A percentile compares a stretch with the other conserved stretches of the same genome.
phyloP scores from a whole-genome alignment of 2,797 vertebrate species.

The Atherinosoma microstoma region DNA sequence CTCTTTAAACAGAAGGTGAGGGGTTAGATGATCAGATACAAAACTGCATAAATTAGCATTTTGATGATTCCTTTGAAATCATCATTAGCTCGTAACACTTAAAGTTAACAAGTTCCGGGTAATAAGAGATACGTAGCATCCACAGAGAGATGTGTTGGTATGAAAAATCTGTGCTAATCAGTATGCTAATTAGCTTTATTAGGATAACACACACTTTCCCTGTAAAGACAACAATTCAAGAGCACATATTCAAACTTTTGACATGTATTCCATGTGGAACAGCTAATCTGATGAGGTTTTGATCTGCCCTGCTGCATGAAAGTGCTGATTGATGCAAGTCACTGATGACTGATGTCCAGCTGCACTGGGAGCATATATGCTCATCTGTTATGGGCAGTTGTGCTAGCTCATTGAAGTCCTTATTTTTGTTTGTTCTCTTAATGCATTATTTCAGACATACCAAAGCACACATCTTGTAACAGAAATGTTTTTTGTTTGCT shows the following conservation, averaged over 20 bases:
- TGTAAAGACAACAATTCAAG: background rate
- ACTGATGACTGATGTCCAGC: background rate
- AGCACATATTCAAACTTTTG: background rate
- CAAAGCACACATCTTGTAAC: background rate
- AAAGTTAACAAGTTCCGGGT: conserved; percentile 1
- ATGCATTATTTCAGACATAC: background rate
- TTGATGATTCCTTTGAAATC: background rate
- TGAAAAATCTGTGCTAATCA: background rate
- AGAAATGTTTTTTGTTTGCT: background rate
- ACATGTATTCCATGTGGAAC: background rate
- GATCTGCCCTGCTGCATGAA: background rate
- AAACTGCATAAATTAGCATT: conserved; percentile 1
- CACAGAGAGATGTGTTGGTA: background rate
- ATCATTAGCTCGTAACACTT: background rate
- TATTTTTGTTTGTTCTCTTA: background rate
- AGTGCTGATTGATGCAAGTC: conserved; percentile 1
- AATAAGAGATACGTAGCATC: background rate
- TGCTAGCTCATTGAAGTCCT: background rate
- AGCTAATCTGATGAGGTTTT: conserved; percentile 4
- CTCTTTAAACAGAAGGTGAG: background rate
- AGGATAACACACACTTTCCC: background rate
- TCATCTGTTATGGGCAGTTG: background rate
- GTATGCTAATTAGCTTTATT: conserved; percentile 9
- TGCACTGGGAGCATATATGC: background rate
- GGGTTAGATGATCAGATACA: background rate